phyloP scores from a whole-genome alignment of 2,888 invertebrate species.

The Syritta pipiens region DNA sequence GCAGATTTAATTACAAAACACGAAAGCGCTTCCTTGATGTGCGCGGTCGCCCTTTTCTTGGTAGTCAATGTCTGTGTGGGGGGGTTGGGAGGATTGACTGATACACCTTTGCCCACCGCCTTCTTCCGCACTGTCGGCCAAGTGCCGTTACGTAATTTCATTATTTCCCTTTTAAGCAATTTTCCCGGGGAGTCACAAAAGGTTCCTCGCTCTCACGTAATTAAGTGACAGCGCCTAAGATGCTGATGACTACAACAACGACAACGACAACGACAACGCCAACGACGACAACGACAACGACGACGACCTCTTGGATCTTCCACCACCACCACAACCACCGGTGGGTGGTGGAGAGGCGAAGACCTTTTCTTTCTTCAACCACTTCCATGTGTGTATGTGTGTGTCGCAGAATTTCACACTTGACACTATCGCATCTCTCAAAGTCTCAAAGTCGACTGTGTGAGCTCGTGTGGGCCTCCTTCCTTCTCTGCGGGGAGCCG shows the following conservation, averaged over 20 bases:
- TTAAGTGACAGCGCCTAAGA: slow-evolving; percentile 55
- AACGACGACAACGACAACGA: background rate
- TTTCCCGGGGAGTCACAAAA: slow-evolving; percentile 39
- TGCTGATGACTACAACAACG: background rate
- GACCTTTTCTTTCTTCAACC: background rate
- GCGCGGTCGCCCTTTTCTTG: slow-evolving; percentile 40
- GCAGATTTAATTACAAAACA: slow-evolving; percentile 28
- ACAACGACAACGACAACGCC: too few relatives aligned
- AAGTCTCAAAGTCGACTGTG: slow-evolving; percentile 32
- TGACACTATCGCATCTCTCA: slow-evolving; percentile 55
- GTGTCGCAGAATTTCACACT: slow-evolving; percentile 46
- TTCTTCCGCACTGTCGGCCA: background rate
- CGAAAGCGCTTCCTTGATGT: slow-evolving; percentile 36
- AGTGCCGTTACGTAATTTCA: slow-evolving; percentile 56
- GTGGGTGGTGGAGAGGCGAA: too few relatives aligned
- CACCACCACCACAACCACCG: too few relatives aligned
- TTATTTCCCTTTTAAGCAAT: slow-evolving; percentile 67
- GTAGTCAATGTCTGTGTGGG: background rate
- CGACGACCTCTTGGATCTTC: slow-evolving; percentile 9
- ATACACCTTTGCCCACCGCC: too few relatives aligned
- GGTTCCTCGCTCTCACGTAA: slow-evolving; percentile 63
- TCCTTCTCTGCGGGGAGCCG: background rate
- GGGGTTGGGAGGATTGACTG: too few relatives aligned
- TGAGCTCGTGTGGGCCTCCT: too few relatives aligned
- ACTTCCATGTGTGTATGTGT: background rate